Base-by-base conservation (phyloP, 2,797 vertebrate genomes). In the Iguana delicatissima region DNA sequence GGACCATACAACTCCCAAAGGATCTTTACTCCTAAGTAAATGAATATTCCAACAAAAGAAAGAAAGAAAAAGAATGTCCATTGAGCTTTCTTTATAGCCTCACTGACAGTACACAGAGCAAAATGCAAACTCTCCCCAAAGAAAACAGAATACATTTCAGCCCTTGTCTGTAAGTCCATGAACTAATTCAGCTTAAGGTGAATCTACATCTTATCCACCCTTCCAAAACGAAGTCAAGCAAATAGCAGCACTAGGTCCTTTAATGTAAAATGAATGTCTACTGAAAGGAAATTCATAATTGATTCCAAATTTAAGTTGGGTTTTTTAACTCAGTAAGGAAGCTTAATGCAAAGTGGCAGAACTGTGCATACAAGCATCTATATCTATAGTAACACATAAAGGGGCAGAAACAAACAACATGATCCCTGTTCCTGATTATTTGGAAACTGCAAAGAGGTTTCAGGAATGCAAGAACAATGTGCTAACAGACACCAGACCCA, bases 401-500 rank as follows among this genome's bases (percentile, higher is more conserved):
- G 79, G 90, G 14, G 38, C 50, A 89, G 73, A 80, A 1, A 13
- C 29, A 0, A 89, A 7, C 32, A 89, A 89, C 62, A 59, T 55
- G 52, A 1, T 80, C n/a, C 32, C 62, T 80, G 88, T 79, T 94
- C 74, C 29, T 76, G 77, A 57, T 80, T 83, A 87, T 0, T 79
- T 80, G 80, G 91, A 90, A 88, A 0, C 0, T 92, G 86, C n/a
- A 64, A 26, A 79, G 85, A 35, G 29, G 81, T 50, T 35, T 64
- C 84, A 3, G 73, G 52, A 89, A 93, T 77, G 87, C 59, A 73
- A 50, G 38, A 93, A 88, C 85, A 89, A 85, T 52, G n/a, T 10
- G 24, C 50, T 73, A 92, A 94, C n/a, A 89, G 89, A 76, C 89
- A 72, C 64, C 80, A 89, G 18, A 13, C 6, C 79, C 14, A 0